Conservation (phyloP, 2,113 vertebrate genomes). For the Phaethon lepturus region DNA sequence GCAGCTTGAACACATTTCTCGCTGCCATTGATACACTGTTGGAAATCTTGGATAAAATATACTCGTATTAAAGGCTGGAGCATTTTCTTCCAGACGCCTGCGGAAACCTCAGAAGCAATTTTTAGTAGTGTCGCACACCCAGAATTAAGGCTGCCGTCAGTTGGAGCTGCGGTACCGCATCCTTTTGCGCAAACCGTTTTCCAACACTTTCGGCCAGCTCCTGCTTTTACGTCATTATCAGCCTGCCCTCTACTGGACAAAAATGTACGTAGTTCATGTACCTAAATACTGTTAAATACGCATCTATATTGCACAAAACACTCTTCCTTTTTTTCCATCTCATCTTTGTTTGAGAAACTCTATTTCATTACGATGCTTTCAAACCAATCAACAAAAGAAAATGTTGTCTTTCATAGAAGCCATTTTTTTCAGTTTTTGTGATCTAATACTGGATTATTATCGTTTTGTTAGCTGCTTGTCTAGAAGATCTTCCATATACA, state of each 20-base stretch:
- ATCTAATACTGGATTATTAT: neutral
- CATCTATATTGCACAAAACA: neutral
- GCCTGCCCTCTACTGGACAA: neutral
- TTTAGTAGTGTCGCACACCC: neutral
- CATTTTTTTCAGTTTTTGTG: neutral
- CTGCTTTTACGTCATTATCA: rapidly evolving
- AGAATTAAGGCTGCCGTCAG: neutral
- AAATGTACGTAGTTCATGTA: neutral
- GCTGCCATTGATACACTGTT: neutral
- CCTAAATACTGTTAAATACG: neutral
- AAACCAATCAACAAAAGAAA: neutral
- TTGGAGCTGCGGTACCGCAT: neutral
- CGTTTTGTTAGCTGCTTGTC: neutral
- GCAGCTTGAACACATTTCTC: neutral
- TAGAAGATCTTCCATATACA: neutral
- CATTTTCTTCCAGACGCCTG: neutral
- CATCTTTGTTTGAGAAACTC: neutral
- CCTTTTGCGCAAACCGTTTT: neutral
- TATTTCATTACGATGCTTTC: neutral
- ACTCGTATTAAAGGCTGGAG: neutral
- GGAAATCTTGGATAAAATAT: neutral
- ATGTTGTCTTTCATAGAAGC: neutral
- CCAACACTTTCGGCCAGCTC: neutral
- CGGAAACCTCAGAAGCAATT: neutral
- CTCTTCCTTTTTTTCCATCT: neutral